Evolutionary conservation across 2,113 vertebrate species (phyloP).

Genomic region (Chaetorhynchus papuensis): DNA sequence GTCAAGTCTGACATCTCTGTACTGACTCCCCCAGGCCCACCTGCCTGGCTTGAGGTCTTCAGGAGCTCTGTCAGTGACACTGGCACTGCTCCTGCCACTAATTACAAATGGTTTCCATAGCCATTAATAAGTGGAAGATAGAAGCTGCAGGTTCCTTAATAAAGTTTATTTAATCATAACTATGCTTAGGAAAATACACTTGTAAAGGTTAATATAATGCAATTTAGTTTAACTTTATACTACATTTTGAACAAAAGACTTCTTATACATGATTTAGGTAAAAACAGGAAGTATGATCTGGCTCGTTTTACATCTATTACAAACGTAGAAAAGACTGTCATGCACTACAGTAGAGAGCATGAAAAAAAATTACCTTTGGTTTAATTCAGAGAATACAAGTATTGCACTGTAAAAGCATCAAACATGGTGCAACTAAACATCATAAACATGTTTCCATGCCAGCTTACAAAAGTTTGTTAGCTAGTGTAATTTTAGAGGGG

Average conservation of each 20-base stretch:
- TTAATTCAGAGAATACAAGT: conserved; percentile 76
- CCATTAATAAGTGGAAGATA: conserved; percentile 21
- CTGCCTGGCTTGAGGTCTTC: neutral
- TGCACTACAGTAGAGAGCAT: conserved; percentile 74
- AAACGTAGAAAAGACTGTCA: conserved; percentile 77
- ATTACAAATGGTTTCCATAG: neutral
- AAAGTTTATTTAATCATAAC: conserved; percentile 80
- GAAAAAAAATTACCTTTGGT: conserved; percentile 79
- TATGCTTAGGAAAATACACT: conserved; percentile 80
- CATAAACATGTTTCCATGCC: conserved; percentile 70
- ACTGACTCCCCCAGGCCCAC: neutral
- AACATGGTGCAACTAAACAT: conserved; percentile 76
- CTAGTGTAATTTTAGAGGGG: conserved; percentile 53
- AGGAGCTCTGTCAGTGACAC: neutral
- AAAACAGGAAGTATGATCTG: conserved; percentile 66
- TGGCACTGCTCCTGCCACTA: neutral
- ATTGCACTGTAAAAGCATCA: conserved; percentile 80
- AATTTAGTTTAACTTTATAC: conserved; percentile 76
- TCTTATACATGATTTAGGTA: conserved; percentile 71
- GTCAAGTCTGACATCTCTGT: neutral
- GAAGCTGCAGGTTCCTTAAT: conserved; percentile 62
- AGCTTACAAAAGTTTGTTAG: conserved; percentile 65
- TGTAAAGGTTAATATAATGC: conserved; percentile 76
- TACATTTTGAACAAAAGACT: conserved; percentile 72
- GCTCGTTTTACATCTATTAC: conserved; percentile 73